Evolutionary conservation across 2,113 vertebrate species (phyloP).

Genomic region (Hemiscyllium ocellatum): DNA sequence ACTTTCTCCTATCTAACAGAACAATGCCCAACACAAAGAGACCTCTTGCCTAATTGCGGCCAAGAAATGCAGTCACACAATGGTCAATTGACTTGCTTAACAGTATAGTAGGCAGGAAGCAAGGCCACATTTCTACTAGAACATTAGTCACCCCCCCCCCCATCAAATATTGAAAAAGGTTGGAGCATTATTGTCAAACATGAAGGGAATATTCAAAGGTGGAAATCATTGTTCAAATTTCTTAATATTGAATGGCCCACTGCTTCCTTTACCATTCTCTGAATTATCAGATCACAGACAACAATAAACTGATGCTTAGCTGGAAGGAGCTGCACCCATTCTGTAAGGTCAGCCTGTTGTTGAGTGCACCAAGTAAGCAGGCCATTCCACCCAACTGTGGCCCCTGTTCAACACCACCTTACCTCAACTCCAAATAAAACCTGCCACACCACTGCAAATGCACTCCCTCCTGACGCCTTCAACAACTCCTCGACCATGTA

Average conservation of each 20-base stretch:
- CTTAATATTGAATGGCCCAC: not conserved
- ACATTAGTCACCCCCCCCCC: not conserved
- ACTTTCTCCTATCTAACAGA: no score
- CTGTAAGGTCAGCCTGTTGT: not conserved
- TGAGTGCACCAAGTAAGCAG: not conserved
- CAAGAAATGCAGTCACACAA: not conserved
- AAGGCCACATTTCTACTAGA: not conserved
- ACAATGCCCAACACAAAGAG: not conserved
- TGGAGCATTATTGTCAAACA: not conserved
- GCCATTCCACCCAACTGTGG: not conserved
- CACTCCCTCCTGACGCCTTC: no score
- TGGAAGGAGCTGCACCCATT: not conserved
- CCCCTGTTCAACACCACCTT: not conserved
- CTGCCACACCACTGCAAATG: not conserved
- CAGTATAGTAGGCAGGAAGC: not conserved
- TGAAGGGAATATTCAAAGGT: not conserved
- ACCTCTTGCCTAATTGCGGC: not conserved
- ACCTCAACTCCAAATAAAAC: not conserved
- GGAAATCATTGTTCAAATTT: not conserved
- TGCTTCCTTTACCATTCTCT: not conserved
- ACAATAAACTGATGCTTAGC: not conserved
- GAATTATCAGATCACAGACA: not conserved
- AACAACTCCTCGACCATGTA: not conserved
- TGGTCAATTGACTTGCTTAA: not conserved
- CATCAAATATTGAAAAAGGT: not conserved